Conservation (phyloP, 2,888 invertebrate species). For the Agrotis ipsilon region DNA sequence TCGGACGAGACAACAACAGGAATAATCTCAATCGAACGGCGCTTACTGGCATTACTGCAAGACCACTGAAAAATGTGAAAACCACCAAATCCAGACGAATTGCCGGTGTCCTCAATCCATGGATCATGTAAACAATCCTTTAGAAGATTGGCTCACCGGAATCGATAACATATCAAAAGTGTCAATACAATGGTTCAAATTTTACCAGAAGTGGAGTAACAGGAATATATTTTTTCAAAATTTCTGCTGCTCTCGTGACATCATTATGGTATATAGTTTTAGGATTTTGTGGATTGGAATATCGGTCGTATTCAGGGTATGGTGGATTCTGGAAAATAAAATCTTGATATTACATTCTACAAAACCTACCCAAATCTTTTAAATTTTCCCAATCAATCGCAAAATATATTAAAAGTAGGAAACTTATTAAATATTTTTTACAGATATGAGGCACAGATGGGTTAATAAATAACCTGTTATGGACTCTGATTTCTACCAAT, state of each 20-base stretch:
- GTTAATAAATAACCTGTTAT: not conserved
- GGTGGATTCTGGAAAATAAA: conserved; percentile 66
- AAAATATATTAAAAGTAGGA: no score
- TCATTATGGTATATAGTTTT: conserved; percentile 88
- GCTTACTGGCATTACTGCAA: no score
- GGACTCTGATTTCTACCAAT: not conserved
- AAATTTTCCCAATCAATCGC: no score
- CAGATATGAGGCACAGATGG: no score
- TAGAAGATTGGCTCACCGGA: not conserved
- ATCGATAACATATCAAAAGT: not conserved
- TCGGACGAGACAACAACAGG: no score
- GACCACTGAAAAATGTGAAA: no score
- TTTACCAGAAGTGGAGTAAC: conserved; percentile 71
- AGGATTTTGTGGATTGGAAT: conserved; percentile 76
- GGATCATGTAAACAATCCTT: no score
- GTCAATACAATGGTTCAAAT: not conserved
- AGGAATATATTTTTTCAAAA: conserved; percentile 89
- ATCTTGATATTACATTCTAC: not conserved
- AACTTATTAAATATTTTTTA: no score
- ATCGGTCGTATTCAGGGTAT: conserved; percentile 69
- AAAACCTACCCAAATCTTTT: no score
- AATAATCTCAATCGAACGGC: no score
- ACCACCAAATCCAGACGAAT: no score
- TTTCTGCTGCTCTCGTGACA: conserved; percentile 91
- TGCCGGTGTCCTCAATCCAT: no score